A percentile compares a stretch with the other conserved stretches of the same genome.
Conservation (phyloP, 2,888 invertebrate genomes). For the Meganola albula region DNA sequence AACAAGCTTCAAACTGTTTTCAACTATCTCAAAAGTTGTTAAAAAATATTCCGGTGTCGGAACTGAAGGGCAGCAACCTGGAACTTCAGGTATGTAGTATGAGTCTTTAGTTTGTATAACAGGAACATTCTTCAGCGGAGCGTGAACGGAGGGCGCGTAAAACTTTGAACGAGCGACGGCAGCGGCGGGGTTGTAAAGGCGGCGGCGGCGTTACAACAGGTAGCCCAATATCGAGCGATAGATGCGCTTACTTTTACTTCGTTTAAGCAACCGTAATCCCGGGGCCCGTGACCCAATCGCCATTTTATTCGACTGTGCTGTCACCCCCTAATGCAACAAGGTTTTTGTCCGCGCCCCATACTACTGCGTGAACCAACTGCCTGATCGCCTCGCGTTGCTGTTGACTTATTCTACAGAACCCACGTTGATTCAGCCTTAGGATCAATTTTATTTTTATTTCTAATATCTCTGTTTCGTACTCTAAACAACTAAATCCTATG, state of each 20-base stretch:
- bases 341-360: constrained; percentile 16
- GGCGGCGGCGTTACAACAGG: constrained; percentile 62
- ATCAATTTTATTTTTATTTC: too few species aligned
- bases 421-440: too few species aligned
- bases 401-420: too few species aligned
- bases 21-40: constrained; percentile 51
- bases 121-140: constrained; percentile 19
- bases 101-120: constrained; percentile 23
- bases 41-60: constrained; percentile 42
- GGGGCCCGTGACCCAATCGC: constrained; percentile 42
- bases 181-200: constrained; percentile 31
- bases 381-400: too few species aligned
- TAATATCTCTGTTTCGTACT: too few species aligned
- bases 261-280: constrained; percentile 46
- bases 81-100: constrained; percentile 50
- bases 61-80: constrained; percentile 34
- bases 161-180: constrained; percentile 55
- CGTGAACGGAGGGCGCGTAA: constrained; percentile 46
- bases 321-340: constrained; percentile 12
- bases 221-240: constrained; percentile 57
- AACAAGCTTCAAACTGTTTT: constrained; percentile 54
- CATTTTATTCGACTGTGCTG: constrained; percentile 43
- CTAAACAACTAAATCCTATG: too few species aligned
- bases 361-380: too few species aligned
- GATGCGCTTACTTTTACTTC: constrained; percentile 51